Evolutionary conservation across 2,888 invertebrate genomes (phyloP), one percentile per base, ranked within the genome.

Genomic region (Oasisia sp.): DNA sequence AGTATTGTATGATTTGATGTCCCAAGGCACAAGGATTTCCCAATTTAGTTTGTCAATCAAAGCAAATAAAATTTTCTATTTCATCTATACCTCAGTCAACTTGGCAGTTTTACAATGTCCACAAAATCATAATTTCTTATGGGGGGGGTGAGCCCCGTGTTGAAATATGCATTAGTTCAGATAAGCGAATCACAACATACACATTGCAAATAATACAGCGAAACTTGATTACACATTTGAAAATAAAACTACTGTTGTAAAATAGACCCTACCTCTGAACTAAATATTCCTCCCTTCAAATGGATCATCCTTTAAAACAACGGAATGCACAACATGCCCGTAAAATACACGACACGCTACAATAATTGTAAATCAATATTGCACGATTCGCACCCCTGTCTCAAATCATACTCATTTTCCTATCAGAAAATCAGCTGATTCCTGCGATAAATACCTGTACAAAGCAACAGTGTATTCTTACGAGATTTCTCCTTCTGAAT

Each of bases 321-420:
- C 7, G 74, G 74, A 74, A 74, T 74, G 74, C n/a, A 74, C 74
- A n/a, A n/a, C 27, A 27, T 74, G 74, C 74, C 74, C 74, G 74
- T n/a, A 74, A 50, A 74, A 74, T 74, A 74, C 74, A 74, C 74
- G 74, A 74, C 74, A 74, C 74, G n/a, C n/a, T 74, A 74, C 74
- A 27, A 74, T 38, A 38, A 38, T 27, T 74, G 27, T 74, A 74
- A 74, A 74, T 74, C n/a, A 74, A 74, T 74, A 74, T 74, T 74
- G 74, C 74, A 74, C 74, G 27, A 74, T 74, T 74, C 74, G 27
- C 74, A 74, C n/a, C 74, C 74, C 27, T 74, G 19, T 74, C 74
- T 74, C 14, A n/a, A 74, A 27, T 19, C 74, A 74, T n/a, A 74
- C 74, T 74, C n/a, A 5, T 74, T 74, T 74, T 74, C 27, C 74